Conservation (phyloP, 1,140 invertebrate species). For the Temnothorax longispinosus region DNA sequence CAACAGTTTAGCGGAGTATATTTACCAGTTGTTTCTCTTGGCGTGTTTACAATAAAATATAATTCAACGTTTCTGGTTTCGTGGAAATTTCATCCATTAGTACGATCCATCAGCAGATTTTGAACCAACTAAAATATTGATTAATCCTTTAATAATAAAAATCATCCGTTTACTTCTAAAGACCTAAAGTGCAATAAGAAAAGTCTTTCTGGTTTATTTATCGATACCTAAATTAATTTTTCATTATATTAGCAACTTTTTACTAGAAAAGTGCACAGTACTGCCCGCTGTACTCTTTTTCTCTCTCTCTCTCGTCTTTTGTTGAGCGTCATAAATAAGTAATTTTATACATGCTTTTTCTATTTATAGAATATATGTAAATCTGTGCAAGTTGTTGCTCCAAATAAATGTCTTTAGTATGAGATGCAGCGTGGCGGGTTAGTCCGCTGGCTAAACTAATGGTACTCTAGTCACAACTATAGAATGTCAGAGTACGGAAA, state of each 20-base stretch:
- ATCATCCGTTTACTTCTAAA: neutral
- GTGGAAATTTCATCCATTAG: neutral
- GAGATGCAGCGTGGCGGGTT: conserved; percentile 19
- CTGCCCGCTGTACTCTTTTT: neutral
- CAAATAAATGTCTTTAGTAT: conserved; percentile 47
- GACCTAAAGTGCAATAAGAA: neutral
- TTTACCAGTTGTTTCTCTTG: conserved; percentile 4
- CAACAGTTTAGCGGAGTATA: conserved; percentile 27
- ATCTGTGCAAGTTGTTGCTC: neutral
- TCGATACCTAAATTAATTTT: neutral
- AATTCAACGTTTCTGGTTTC: neutral
- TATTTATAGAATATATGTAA: neutral
- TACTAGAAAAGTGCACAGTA: neutral
- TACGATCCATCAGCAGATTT: neutral
- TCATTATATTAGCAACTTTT: neutral
- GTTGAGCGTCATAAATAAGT: neutral
- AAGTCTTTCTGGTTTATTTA: neutral
- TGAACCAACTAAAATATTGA: neutral
- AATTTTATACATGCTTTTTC: neutral
- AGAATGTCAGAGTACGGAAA: conserved; percentile 51
- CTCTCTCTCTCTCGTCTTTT: neutral
- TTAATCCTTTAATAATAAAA: neutral
- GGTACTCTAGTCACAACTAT: conserved; percentile 46
- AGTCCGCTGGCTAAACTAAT: conserved; percentile 45
- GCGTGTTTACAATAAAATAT: conserved; percentile 41